These are phyloP conservation scores for Agelastica alni DNA, from an alignment of 2,888 invertebrate species.

Conservation along the genomic window DNA sequence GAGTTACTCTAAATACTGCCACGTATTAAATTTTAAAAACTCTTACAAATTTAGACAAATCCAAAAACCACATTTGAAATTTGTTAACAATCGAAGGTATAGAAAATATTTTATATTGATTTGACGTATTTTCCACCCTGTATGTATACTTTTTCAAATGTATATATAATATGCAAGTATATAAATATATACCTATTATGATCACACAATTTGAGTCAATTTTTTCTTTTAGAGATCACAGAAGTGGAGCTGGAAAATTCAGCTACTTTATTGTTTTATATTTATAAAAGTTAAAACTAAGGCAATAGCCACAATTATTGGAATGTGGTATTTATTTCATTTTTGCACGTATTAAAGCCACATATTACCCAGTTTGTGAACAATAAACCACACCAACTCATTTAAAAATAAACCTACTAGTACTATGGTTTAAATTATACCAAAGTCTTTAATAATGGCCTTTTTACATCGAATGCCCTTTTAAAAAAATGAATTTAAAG, in stretches of 20 bases:
- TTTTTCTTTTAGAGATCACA: conserved; percentile 55
- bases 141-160: conserved; percentile 37
- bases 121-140: conserved; percentile 28
- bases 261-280: conserved; percentile 37
- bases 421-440: too few relatives aligned
- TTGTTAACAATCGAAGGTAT: conserved; percentile 1
- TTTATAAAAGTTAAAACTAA: conserved; percentile 40
- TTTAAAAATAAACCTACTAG: too few relatives aligned
- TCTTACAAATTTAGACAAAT: conserved; percentile 11
- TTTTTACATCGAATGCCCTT: too few relatives aligned
- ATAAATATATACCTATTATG: conserved; percentile 41
- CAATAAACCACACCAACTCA: too few relatives aligned
- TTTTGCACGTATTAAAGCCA: conserved; percentile 17
- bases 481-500: too few relatives aligned
- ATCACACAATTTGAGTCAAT: conserved; percentile 53
- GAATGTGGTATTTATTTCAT: conserved; percentile 41
- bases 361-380: not conserved
- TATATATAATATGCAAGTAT: conserved; percentile 36
- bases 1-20: conserved; percentile 23
- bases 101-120: conserved; percentile 14
- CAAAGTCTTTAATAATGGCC: too few relatives aligned
- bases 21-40: conserved; percentile 8
- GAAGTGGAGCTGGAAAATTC: conserved; percentile 55
- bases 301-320: conserved; percentile 42
- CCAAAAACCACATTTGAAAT: not conserved